A percentile compares a stretch with the other conserved stretches of the same genome.
phyloP scores from a whole-genome alignment of 2,888 invertebrate species.

The Aricia artaxerxes region DNA sequence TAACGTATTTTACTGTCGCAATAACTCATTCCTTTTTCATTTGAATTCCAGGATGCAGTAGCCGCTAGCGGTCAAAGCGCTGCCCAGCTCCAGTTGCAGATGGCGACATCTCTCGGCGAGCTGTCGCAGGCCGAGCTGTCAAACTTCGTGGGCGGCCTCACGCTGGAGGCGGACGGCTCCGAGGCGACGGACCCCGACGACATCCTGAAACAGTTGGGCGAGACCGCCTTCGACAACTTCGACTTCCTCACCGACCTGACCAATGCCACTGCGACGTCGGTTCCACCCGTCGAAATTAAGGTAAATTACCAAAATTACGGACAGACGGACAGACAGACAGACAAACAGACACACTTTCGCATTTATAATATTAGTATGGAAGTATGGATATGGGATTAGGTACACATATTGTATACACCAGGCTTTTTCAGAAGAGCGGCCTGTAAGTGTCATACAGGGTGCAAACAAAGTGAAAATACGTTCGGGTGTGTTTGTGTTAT shows the following conservation, averaged over 20 bases:
- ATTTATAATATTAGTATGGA: no score
- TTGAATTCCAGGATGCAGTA: slow-evolving; percentile 81
- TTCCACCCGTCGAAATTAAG: slow-evolving; percentile 84
- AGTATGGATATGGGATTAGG: no score
- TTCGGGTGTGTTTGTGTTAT: no score
- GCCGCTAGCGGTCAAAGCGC: slow-evolving; percentile 78
- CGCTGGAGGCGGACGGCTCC: slow-evolving; percentile 69
- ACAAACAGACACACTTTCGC: no score
- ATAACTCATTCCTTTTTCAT: neutral
- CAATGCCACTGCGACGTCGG: slow-evolving; percentile 82
- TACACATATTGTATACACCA: no score
- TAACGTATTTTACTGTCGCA: neutral
- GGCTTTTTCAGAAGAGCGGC: no score
- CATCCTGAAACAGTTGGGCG: slow-evolving; percentile 89
- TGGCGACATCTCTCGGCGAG: slow-evolving; percentile 82
- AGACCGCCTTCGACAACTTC: slow-evolving; percentile 90
- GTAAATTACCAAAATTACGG: slow-evolving; percentile 53
- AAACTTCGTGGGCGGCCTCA: slow-evolving; percentile 83
- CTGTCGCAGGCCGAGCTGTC: slow-evolving; percentile 86
- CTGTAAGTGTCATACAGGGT: no score
- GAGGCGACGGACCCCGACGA: slow-evolving; percentile 85
- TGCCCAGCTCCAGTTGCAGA: slow-evolving; percentile 73
- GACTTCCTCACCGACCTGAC: slow-evolving; percentile 91
- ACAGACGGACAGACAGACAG: no score
- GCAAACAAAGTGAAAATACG: no score